phyloP scores from a whole-genome alignment of 2,888 invertebrate genomes.

The Papilio protenor region DNA sequence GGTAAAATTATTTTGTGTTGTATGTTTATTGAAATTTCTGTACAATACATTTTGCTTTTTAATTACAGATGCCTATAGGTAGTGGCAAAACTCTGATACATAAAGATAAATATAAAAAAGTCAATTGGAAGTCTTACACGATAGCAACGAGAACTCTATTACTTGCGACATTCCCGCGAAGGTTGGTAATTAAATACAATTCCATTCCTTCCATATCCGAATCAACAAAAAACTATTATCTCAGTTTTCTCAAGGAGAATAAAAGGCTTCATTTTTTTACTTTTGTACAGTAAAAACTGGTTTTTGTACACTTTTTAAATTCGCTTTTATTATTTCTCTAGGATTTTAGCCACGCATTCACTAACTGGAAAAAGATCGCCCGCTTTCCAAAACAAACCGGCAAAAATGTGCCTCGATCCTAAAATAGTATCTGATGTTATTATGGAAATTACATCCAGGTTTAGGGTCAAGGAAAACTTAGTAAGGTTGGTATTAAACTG shows the following conservation, averaged over 20 bases:
- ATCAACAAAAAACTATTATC: too few relatives aligned
- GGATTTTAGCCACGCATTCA: constrained; percentile 84
- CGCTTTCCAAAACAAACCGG: constrained; percentile 75
- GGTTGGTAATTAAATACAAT: constrained; percentile 53
- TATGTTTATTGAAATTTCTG: too few relatives aligned
- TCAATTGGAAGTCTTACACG: constrained; percentile 79
- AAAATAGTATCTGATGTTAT: constrained; percentile 83
- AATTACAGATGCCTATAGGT: constrained; percentile 74
- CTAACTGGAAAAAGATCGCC: constrained; percentile 86
- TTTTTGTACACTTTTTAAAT: not conserved
- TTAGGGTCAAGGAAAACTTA: constrained; percentile 79
- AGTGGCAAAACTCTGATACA: constrained; percentile 75
- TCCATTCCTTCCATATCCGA: too few relatives aligned
- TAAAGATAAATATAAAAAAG: constrained; percentile 66
- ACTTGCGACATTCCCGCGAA: constrained; percentile 75
- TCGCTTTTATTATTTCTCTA: constrained; percentile 49
- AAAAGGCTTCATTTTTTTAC: not conserved
- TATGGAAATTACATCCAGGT: constrained; percentile 78
- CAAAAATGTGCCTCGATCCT: constrained; percentile 81
- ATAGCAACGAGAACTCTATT: constrained; percentile 79
- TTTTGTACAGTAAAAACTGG: not conserved
- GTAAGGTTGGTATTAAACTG: constrained; percentile 66
- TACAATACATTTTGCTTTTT: too few relatives aligned
- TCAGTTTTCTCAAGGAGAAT: too few relatives aligned
- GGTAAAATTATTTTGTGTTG: too few relatives aligned